Percentiles rank a stretch among this genome's conserved stretches.
phyloP scores from a whole-genome alignment of 2,888 invertebrate species.

The Ormyrus nitidulus region DNA sequence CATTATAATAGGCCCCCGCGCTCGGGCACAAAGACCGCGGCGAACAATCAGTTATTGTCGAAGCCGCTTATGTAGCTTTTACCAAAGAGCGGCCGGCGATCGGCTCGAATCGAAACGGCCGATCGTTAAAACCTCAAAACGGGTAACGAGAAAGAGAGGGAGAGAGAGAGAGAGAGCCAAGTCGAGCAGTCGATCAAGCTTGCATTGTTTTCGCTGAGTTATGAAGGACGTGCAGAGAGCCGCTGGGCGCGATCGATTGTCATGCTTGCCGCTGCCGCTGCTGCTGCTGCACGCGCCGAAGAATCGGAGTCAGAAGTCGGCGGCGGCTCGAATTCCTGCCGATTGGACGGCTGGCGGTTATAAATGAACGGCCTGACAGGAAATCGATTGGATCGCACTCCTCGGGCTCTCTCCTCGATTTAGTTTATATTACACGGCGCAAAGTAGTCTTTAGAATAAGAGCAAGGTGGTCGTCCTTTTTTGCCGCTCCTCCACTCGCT shows the following conservation, averaged over 20 bases:
- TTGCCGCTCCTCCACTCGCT: background rate
- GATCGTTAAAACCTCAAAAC: slow-evolving; percentile 41
- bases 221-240: slow-evolving; percentile 44
- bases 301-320: slow-evolving; percentile 41
- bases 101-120: slow-evolving; percentile 4
- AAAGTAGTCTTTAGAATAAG: slow-evolving; percentile 32
- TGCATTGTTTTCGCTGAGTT: slow-evolving; percentile 52
- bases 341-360: slow-evolving; percentile 45
- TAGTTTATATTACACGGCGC: slow-evolving; percentile 44
- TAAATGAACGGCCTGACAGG: slow-evolving; percentile 56
- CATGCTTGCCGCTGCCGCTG: slow-evolving; percentile 11
- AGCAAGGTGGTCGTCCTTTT: background rate
- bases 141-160: slow-evolving; percentile 14
- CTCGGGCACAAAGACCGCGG: background rate
- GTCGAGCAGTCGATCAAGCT: slow-evolving; percentile 35
- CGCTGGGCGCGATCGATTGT: slow-evolving; percentile 43
- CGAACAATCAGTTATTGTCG: slow-evolving; percentile 50
- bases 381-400: slow-evolving; percentile 50
- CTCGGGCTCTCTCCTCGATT: slow-evolving; percentile 34
- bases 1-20: slow-evolving; percentile 5
- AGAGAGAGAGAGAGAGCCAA: slow-evolving; percentile 5
- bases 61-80: background rate
- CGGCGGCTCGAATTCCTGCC: slow-evolving; percentile 41
- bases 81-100: background rate
- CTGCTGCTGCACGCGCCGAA: background rate